Evolutionary conservation across 2,888 invertebrate species (phyloP).

Genomic region (Resseliella maxima): DNA sequence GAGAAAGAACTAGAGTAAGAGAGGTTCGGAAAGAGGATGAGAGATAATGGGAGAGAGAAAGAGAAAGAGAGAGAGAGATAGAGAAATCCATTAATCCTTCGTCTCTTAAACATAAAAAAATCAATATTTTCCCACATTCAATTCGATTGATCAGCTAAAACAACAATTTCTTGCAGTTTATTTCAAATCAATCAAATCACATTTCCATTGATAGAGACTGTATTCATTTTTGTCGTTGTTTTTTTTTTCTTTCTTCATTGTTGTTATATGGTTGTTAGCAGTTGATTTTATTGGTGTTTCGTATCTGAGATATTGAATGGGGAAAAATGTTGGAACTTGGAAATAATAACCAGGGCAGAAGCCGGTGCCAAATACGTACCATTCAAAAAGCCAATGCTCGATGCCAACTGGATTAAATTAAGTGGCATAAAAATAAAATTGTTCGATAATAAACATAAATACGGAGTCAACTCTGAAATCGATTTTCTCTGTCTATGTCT

Average conservation of each 20-base stretch:
- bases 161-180: too few relatives aligned
- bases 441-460: not conserved
- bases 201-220: not conserved
- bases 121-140: too few relatives aligned
- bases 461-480: not conserved
- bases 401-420: constrained; percentile 4
- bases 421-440: constrained; percentile 11
- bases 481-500: not conserved
- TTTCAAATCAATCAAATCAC: too few relatives aligned
- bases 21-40: too few relatives aligned
- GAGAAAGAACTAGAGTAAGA: too few relatives aligned
- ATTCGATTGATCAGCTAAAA: too few relatives aligned
- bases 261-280: not conserved
- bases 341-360: not conserved
- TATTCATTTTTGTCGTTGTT: not conserved
- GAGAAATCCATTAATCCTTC: too few relatives aligned
- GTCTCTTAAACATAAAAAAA: too few relatives aligned
- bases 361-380: not conserved
- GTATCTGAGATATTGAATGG: not conserved
- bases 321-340: not conserved
- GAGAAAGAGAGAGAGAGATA: too few relatives aligned
- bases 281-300: not conserved
- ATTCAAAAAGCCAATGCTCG: not conserved
- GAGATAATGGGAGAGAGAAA: too few relatives aligned
- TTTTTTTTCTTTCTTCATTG: not conserved